Conservation (phyloP, 2,797 vertebrate species). For the Hephaestus fuliginosus region DNA sequence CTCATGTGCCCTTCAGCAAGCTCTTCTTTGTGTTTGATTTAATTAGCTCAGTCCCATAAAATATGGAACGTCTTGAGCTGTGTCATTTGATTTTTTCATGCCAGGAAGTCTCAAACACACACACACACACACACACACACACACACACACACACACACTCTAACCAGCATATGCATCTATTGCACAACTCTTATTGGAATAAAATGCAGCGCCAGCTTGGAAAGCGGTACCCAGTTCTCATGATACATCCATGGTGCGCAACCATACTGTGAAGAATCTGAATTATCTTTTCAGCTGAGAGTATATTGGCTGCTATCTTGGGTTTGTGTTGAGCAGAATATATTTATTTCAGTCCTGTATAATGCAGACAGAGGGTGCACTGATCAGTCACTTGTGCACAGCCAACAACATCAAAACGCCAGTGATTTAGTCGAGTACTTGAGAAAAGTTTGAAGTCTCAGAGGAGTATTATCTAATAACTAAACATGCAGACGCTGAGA, state of each 20-base stretch:
- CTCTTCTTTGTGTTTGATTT: no score
- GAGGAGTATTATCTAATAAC: neutral
- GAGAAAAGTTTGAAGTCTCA: neutral
- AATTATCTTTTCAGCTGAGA: slow-evolving; percentile 1
- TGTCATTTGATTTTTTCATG: no score
- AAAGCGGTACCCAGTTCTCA: neutral
- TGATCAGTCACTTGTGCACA: neutral
- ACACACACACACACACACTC: no score
- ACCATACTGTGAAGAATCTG: neutral
- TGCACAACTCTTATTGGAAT: neutral
- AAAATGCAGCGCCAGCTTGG: neutral
- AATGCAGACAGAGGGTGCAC: neutral
- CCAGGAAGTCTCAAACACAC: no score
- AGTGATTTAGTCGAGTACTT: neutral
- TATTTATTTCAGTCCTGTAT: neutral
- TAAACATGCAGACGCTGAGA: neutral
- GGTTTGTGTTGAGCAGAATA: neutral
- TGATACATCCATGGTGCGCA: neutral
- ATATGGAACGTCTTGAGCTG: no score
- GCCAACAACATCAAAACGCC: neutral
- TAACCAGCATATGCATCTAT: neutral
- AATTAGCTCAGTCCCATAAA: no score
- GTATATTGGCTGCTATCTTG: neutral
- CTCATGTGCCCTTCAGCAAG: no score
- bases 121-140: no score